Base-by-base conservation (phyloP, 2,888 invertebrate species). In the Neocrepidodera transversa region DNA sequence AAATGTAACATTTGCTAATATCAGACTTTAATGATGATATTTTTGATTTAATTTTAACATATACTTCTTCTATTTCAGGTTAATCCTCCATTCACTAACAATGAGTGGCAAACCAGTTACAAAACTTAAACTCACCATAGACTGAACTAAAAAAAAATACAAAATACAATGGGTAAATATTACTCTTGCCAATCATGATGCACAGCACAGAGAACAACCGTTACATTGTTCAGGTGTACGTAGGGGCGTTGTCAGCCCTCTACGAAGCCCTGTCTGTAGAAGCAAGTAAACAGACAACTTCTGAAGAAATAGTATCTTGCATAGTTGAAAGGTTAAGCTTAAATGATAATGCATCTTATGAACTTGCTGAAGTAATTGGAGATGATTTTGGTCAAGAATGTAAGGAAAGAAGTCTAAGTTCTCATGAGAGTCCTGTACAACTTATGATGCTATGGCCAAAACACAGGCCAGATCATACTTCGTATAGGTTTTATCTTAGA, bases 241-340 rank as follows among this genome's bases (percentile, higher is more conserved):
- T 94, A 79, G 93, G 93, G 72, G 91, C 92, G 70, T 84, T 93
- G 74, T 92, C 92, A 72, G 88, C 89, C 71, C 90, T 92, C 79
- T 93, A 92, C 82, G 93, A 95, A 82, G 92, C 93, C 65, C 84
- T 95, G 65, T 91, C 91, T 55, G 92, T 95, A 69, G 93, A 95
- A 81, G 93, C 94, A 57, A 93, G 93, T 68, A 95, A 94, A 77
- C 92, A 93, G 79, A 94, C 94, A 59, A 93, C 93, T 68, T 92
- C 93, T 0, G 92, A 93, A 72, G 95, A 95, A 82, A 92, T 95
- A 73, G 93, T 95, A 59, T 87, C 89, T 68, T 94, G 93, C 78
- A 94, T 95, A 68, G 90, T 91, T 63, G 92, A 93, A 73, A 82
- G 87, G 68, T 81, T 90, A 32, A 84, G 84, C 43, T 81, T 89